phyloP scores from a whole-genome alignment of 2,888 invertebrate genomes.

The Synanthedon myopaeformis region DNA sequence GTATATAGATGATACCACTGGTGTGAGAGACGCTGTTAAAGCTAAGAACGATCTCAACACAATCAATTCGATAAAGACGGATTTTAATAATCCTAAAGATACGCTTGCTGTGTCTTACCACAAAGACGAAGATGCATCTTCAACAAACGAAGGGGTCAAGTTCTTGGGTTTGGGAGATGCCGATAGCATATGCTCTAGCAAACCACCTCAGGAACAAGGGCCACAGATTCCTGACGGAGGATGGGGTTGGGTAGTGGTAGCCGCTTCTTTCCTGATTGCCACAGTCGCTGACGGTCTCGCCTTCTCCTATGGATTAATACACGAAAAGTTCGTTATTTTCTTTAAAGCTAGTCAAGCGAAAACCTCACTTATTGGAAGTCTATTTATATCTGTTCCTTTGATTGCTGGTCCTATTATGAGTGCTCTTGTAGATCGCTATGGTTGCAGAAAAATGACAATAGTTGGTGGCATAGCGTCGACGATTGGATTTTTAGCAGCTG shows the following conservation, averaged over 20 bases:
- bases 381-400: constrained; percentile 91
- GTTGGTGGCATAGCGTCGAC: constrained; percentile 78
- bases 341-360: constrained; percentile 84
- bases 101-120: constrained; percentile 40
- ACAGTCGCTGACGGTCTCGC: constrained; percentile 93
- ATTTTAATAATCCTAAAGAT: constrained; percentile 23
- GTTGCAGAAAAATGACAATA: constrained; percentile 82
- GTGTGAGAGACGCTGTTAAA: constrained; percentile 26
- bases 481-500: constrained; percentile 81
- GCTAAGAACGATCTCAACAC: constrained; percentile 46
- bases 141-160: constrained; percentile 62
- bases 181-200: constrained; percentile 60
- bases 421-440: constrained; percentile 86
- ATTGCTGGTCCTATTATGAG: constrained; percentile 87
- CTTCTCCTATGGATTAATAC: constrained; percentile 91
- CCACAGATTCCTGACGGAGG: constrained; percentile 85
- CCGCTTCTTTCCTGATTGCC: constrained; percentile 86
- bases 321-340: constrained; percentile 80
- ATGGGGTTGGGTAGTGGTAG: constrained; percentile 92
- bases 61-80: constrained; percentile 51
- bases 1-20: constrained; percentile 42
- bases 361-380: constrained; percentile 89
- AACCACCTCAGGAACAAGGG: constrained; percentile 38
- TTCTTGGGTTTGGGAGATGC: constrained; percentile 63
- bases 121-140: constrained; percentile 51